These are phyloP conservation scores for Amblyornis subalaris DNA, from an alignment of 2,113 vertebrate species.

Conservation along the genomic window DNA sequence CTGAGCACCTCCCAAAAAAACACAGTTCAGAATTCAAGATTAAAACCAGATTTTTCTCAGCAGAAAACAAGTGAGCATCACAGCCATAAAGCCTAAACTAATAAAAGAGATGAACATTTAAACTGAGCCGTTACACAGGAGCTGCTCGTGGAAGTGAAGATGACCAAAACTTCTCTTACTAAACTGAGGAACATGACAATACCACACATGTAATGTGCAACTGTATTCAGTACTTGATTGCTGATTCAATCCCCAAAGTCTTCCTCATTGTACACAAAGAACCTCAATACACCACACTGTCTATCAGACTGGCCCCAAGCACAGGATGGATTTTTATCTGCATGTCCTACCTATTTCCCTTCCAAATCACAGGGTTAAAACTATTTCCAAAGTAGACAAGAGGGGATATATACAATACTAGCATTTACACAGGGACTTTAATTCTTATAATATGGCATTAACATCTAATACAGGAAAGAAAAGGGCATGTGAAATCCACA, in stretches of 20 bases:
- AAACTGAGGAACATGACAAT: background rate
- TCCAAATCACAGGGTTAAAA: background rate
- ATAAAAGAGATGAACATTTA: background rate
- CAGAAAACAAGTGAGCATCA: background rate
- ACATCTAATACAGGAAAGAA: background rate
- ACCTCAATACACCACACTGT: background rate
- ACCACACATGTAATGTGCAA: accelerated
- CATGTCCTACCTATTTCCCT: background rate
- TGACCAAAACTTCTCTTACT: background rate
- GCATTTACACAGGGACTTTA: background rate
- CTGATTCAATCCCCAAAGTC: background rate
- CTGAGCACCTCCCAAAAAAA: background rate
- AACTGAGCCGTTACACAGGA: background rate
- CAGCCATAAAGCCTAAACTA: background rate
- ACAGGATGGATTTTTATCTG: background rate
- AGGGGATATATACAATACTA: background rate
- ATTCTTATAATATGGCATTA: background rate
- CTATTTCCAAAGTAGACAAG: background rate
- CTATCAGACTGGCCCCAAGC: background rate
- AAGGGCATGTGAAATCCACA: background rate
- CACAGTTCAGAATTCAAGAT: background rate
- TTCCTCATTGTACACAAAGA: background rate
- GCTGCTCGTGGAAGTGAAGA: background rate
- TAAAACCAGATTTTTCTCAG: background rate
- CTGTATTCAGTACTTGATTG: background rate